Percentiles rank a stretch among this genome's conserved stretches.
Evolutionary conservation across 2,113 vertebrate genomes (phyloP).

Genomic region (Bubalus kerabau): DNA sequence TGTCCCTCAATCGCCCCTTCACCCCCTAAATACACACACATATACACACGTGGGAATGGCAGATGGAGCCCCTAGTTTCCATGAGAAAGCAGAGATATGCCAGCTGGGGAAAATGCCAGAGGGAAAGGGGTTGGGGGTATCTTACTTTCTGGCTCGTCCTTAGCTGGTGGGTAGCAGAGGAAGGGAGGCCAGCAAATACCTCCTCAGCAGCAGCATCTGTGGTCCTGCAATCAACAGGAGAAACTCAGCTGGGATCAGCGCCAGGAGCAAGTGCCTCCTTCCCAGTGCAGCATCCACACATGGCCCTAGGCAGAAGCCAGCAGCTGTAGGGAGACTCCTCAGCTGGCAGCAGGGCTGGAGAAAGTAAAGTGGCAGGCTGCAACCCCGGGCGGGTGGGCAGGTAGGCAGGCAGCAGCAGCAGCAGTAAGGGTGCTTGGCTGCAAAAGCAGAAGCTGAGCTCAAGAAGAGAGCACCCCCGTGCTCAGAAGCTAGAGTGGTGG

Average conservation of each 20-base stretch:
- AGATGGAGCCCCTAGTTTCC: neutral
- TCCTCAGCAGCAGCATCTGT: conserved; percentile 43
- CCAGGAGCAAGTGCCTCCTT: conserved; percentile 32
- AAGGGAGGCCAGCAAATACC: neutral
- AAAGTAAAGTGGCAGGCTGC: neutral
- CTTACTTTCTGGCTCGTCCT: conserved; percentile 50
- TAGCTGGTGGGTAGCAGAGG: neutral
- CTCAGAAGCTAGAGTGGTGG: conserved; percentile 68
- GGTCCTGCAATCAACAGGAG: conserved; percentile 54
- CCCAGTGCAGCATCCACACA: neutral
- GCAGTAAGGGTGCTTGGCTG: neutral
- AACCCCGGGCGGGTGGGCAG: neutral
- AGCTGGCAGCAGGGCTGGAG: neutral
- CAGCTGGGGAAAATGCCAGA: neutral
- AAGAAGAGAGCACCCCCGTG: conserved; percentile 29
- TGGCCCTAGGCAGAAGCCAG: conserved; percentile 40
- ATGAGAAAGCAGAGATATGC: neutral
- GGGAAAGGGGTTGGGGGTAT: neutral
- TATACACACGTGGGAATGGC: neutral
- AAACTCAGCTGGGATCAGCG: conserved; percentile 39
- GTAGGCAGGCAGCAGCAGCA: neutral
- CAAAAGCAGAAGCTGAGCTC: conserved; percentile 41
- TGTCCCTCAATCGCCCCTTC: neutral
- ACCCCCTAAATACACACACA: neutral
- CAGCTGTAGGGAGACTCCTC: conserved; percentile 38